Conservation (phyloP, 2,113 vertebrate genomes). For the Numida meleagris region DNA sequence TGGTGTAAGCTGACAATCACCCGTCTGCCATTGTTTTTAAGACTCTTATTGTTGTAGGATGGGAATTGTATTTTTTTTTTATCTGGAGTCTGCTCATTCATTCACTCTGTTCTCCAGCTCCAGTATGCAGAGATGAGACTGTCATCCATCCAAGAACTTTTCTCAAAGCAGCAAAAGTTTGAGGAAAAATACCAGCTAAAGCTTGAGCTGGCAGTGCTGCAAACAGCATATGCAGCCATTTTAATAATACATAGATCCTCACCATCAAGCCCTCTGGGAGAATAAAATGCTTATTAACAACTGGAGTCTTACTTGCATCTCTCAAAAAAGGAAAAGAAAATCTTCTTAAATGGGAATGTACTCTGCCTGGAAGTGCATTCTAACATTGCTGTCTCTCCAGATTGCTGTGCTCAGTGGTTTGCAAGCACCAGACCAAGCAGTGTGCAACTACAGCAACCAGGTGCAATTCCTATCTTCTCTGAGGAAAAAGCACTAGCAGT, state of each 20-base stretch:
- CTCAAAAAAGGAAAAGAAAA: background rate
- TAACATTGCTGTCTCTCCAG: background rate
- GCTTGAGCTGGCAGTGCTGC: rapidly evolving
- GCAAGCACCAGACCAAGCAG: background rate
- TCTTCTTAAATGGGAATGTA: background rate
- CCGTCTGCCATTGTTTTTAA: background rate
- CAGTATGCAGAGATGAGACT: background rate
- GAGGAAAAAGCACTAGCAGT: background rate
- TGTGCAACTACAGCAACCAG: too few relatives aligned
- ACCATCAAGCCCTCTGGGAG: background rate
- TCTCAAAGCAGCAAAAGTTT: background rate
- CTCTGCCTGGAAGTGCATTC: background rate
- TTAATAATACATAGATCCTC: background rate
- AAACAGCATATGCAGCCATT: background rate
- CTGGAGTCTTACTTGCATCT: background rate
- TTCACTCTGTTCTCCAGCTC: background rate
- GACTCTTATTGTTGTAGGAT: background rate
- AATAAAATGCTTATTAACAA: background rate
- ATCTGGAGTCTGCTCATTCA: background rate
- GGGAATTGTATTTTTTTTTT: background rate
- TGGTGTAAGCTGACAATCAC: background rate
- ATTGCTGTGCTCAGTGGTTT: background rate
- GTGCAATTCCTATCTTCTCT: background rate
- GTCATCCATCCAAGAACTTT: background rate
- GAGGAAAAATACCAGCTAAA: background rate